Evolutionary conservation across 2,888 invertebrate genomes (phyloP), one percentile per base, ranked within the genome.

Genomic region (Idaea dimidiata): DNA sequence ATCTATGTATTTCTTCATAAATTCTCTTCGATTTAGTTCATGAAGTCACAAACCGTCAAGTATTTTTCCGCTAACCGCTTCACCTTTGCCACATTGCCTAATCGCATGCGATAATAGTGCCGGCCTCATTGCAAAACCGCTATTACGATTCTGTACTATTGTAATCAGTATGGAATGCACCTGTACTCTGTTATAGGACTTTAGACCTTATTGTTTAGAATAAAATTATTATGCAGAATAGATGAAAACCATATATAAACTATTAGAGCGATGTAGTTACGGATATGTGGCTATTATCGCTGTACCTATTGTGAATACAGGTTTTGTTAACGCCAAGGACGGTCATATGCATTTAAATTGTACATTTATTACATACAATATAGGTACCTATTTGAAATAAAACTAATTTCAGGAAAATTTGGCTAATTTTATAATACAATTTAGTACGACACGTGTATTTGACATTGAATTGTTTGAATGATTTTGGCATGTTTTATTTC

Each of bases 11-110:
- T 33, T 31, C 59, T 64, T 61, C 59, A 54, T 54, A 54, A 60
- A 55, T n/a, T 59, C 16, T 17, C 56, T 54, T 17, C 16, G 17
- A 54, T 14, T 54, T 54, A 54, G 43, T 2, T 54, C 54, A 54
- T 17, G 6, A 6, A 17, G 17, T 54, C 54, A 54, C 54, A 54
- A 54, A 54, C 54, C 4, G 54, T 17, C 17, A 17, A 24, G 54
- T 54, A 16, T 7, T 32, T 55, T 33, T 54, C 56, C 55, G 31
- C 56, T 17, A 17, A n/a, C 43, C 16, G 54, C 54, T 57, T 66
- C 63, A 65, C 64, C 67, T 67, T 62, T 63, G 65, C 54, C 63
- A 65, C 61, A n/a, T 65, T 53, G 58, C 60, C 60, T 57, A 65
- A 53, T 59, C 58, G 59, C 31, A 10, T 33, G 62, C 62, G 62